phyloP scores from a whole-genome alignment of 2,888 invertebrate genomes.

The Sphinx pinastri region DNA sequence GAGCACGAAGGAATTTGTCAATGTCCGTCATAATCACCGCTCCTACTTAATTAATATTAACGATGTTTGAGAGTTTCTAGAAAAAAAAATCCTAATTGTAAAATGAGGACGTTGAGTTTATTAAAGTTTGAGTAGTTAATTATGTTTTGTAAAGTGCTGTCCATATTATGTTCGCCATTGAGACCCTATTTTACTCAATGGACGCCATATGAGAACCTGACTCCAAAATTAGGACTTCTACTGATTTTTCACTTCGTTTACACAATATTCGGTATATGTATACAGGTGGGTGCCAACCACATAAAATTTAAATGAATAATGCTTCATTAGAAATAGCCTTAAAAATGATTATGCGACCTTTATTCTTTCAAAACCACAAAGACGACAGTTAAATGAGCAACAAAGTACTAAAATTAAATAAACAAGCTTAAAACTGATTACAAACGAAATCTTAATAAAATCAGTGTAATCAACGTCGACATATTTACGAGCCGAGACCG shows the following conservation, averaged over 20 bases:
- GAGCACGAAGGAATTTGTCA: slow-evolving; percentile 22
- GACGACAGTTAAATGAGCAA: neutral
- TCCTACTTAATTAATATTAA: slow-evolving; percentile 26
- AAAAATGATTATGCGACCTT: neutral
- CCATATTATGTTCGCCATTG: no score
- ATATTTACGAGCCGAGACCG: slow-evolving; percentile 57
- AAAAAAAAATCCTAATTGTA: neutral
- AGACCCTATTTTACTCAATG: no score
- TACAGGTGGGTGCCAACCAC: neutral
- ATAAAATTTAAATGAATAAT: neutral
- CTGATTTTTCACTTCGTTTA: no score
- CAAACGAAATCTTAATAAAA: slow-evolving; percentile 50
- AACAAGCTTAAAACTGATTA: slow-evolving; percentile 38
- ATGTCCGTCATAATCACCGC: slow-evolving; percentile 27
- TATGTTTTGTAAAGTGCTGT: no score
- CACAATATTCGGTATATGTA: neutral
- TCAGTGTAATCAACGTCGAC: slow-evolving; percentile 55
- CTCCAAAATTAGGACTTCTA: no score
- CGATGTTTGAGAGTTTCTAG: slow-evolving; percentile 23
- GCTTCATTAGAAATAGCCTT: neutral
- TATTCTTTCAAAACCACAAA: neutral
- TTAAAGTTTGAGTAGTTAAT: neutral
- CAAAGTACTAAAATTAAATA: neutral
- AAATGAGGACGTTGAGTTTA: neutral
- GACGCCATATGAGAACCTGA: no score